Percentiles rank a stretch among this genome's conserved stretches.
phyloP scores from a whole-genome alignment of 2,888 invertebrate species.

The Zaprionus lineosus region DNA sequence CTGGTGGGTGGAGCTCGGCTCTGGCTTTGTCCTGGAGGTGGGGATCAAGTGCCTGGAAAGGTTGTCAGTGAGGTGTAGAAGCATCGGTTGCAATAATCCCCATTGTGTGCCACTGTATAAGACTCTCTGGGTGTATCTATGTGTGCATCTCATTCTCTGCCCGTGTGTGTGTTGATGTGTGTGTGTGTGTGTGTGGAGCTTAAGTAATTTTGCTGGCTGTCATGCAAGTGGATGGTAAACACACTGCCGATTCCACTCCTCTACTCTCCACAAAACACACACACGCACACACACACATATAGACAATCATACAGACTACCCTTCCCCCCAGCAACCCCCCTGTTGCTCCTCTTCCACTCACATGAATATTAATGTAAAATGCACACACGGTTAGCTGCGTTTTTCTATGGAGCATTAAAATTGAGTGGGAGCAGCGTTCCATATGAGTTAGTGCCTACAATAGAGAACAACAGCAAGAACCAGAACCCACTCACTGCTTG shows the following conservation, averaged over 20 bases:
- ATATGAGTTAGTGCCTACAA: slow-evolving; percentile 73
- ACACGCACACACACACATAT: no score
- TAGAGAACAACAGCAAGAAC: slow-evolving; percentile 40
- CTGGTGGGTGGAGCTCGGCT: no score
- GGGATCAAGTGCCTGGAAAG: slow-evolving; percentile 36
- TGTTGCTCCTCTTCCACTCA: not conserved
- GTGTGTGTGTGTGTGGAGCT: slow-evolving; percentile 39
- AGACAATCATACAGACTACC: not conserved
- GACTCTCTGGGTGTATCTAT: no score
- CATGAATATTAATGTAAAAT: slow-evolving; percentile 74
- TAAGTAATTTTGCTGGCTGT: slow-evolving; percentile 72
- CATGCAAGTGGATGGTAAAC: slow-evolving; percentile 74
- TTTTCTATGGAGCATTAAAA: slow-evolving; percentile 70
- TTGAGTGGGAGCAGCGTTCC: slow-evolving; percentile 71
- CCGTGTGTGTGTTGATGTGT: not conserved
- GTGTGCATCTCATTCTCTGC: no score
- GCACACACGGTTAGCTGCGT: slow-evolving; percentile 77
- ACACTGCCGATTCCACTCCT: slow-evolving; percentile 25
- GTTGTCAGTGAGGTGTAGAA: not conserved
- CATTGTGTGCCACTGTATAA: slow-evolving; percentile 21
- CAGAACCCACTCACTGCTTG: slow-evolving; percentile 35
- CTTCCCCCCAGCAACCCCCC: not conserved
- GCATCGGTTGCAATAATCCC: slow-evolving; percentile 55
- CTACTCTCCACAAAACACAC: no score
- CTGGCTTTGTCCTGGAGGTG: not conserved